phyloP scores from a whole-genome alignment of 2,888 invertebrate species.

The Volucella bombylans region DNA sequence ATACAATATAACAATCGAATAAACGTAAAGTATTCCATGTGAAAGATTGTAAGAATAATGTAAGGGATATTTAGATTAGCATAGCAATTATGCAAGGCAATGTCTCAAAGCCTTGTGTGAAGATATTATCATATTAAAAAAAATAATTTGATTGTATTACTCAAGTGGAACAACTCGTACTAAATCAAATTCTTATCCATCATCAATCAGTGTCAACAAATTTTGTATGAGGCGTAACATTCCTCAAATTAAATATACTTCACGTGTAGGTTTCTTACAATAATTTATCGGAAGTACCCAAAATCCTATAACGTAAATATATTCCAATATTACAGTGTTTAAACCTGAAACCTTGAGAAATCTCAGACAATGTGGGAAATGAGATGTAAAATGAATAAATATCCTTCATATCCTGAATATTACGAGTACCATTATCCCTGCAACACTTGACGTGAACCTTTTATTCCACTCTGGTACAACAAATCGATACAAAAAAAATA shows the following conservation, averaged over 20 bases:
- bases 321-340: neutral
- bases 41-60: too few species aligned
- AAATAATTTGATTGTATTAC: neutral
- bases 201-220: neutral
- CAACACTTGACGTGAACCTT: slow-evolving; percentile 33
- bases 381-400: slow-evolving; percentile 46
- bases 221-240: slow-evolving; percentile 1
- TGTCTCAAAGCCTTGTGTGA: neutral
- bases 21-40: too few species aligned
- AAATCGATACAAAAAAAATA: slow-evolving; percentile 4
- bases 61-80: too few species aligned
- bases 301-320: neutral
- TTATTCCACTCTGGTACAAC: neutral
- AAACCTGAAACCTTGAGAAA: neutral
- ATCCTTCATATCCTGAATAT: slow-evolving; percentile 19
- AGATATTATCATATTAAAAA: neutral
- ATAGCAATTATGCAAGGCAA: too few species aligned
- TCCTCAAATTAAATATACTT: neutral
- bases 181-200: slow-evolving; percentile 5
- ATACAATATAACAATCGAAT: too few species aligned
- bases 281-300: neutral
- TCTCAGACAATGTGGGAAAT: slow-evolving; percentile 40
- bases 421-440: neutral
- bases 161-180: neutral
- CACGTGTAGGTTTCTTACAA: neutral